These are phyloP conservation scores for Rhinolophus ferrumequinum DNA, from an alignment of 2,113 vertebrate genomes.

Conservation along the genomic window DNA sequence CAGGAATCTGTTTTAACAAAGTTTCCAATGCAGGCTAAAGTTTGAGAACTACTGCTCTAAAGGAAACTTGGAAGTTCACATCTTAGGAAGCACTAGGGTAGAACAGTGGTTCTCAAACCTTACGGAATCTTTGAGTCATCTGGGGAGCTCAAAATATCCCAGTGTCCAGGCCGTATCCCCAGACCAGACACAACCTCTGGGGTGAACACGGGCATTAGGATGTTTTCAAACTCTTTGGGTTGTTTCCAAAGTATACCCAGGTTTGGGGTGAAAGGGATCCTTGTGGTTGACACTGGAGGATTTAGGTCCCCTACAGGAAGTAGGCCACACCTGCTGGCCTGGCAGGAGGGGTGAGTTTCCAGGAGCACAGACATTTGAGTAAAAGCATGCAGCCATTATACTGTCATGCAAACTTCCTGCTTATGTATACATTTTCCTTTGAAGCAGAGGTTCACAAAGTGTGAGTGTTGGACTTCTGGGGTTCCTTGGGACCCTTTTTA, in stretches of 20 bases:
- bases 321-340: not conserved
- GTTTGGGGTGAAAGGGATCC: not conserved
- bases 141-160: not conserved
- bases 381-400: rapidly evolving
- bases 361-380: not conserved
- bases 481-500: not conserved
- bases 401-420: not conserved
- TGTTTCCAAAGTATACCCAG: not conserved
- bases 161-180: not conserved
- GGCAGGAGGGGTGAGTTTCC: not conserved
- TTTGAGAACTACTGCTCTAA: not conserved
- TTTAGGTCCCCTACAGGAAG: not conserved
- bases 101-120: not conserved
- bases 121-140: not conserved
- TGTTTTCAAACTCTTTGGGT: not conserved
- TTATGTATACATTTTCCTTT: not conserved
- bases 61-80: not conserved
- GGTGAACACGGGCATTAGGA: rapidly evolving
- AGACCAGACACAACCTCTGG: not conserved
- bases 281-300: not conserved
- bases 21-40: not conserved
- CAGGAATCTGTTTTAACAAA: not conserved
- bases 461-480: not conserved
- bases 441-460: not conserved
- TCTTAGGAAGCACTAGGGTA: not conserved